Evolutionary conservation across 2,888 invertebrate species (phyloP), one percentile per base, ranked within the genome.

Genomic region (Drosophila tripunctata): DNA sequence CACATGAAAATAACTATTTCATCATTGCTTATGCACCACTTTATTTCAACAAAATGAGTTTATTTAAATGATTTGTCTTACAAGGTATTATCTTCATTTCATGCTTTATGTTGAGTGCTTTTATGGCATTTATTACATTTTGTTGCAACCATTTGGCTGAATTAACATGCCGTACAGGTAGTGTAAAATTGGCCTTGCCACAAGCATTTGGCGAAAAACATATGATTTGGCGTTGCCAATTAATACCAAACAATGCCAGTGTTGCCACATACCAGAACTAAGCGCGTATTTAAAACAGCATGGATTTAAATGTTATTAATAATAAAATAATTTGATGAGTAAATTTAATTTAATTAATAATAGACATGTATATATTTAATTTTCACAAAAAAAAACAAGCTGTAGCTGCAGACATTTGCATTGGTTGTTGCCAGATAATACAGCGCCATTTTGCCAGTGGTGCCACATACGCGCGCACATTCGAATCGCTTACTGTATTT

Each of bases 161-260:
- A 19, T 14, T 22, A 0, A 61, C 40, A 48, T 62, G 44, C 51
- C 22, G 8, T 10, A 6, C n/a, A n/a, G 2, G 48, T 17, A 57
- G 57, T 15, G 71, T 4, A 67, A 22, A 3, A 7, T 3, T 30
- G 33, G 52, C 44, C 40, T 65, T 61, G 70, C 67, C 56, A 70
- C 40, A 45, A n/a, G 15, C 14, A 33, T 12, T 27, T 10, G n/a
- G 38, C 0, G 4, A 3, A 30, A 45, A 64, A 51, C 48, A 71
- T 43, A 5, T 63, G 67, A 43, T 55, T 30, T 31, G 27, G 45
- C 33, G 67, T 54, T 70, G 71, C 70, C 70, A 67, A 5, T 12
- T 33, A 8, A 1, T 8, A 8, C 12, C 5, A 36, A 22, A 4
- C 1, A 1, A 17, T 4, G 3, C 2, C 2, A 17, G 12, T 33